A percentile compares a stretch with the other conserved stretches of the same genome.
phyloP scores from a whole-genome alignment of 2,888 invertebrate species.

The Dryococelus australis region DNA sequence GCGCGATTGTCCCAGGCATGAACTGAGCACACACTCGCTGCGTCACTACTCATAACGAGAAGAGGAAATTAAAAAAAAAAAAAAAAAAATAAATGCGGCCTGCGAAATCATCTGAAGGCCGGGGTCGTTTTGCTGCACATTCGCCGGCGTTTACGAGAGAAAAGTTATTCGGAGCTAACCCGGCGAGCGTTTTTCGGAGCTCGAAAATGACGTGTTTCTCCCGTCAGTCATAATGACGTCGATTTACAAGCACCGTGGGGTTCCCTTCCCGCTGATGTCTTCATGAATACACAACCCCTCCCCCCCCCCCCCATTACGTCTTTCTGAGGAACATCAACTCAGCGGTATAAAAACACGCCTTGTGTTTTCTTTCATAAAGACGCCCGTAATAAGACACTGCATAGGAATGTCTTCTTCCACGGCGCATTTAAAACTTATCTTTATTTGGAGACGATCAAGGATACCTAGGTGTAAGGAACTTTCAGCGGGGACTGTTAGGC shows the following conservation, averaged over 20 bases:
- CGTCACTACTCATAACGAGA: too few species aligned
- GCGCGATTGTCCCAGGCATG: too few species aligned
- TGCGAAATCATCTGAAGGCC: too few species aligned
- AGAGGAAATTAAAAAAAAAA: too few species aligned
- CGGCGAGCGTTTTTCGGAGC: too few species aligned
- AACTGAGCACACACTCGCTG: too few species aligned
- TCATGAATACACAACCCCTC: background rate
- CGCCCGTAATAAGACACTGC: background rate
- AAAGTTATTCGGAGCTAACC: too few species aligned
- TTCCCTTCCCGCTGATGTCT: conserved; percentile 9
- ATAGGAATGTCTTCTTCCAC: background rate
- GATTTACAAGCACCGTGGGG: conserved; percentile 9
- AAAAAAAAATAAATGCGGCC: too few species aligned
- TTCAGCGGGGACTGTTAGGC: background rate
- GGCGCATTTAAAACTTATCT: background rate
- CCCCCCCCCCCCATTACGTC: background rate
- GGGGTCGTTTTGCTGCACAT: too few species aligned
- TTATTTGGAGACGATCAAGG: background rate
- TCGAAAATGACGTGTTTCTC: background rate
- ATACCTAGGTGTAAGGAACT: background rate
- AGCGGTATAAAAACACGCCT: background rate
- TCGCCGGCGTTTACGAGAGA: too few species aligned
- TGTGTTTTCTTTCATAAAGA: conserved; percentile 1
- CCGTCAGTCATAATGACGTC: background rate
- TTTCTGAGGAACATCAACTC: background rate